Evolutionary conservation across 37 sponge, comb jelly and placozoan genomes (phyloP), one percentile per base, ranked within the genome.

Genomic region (Beroe forskalii): DNA sequence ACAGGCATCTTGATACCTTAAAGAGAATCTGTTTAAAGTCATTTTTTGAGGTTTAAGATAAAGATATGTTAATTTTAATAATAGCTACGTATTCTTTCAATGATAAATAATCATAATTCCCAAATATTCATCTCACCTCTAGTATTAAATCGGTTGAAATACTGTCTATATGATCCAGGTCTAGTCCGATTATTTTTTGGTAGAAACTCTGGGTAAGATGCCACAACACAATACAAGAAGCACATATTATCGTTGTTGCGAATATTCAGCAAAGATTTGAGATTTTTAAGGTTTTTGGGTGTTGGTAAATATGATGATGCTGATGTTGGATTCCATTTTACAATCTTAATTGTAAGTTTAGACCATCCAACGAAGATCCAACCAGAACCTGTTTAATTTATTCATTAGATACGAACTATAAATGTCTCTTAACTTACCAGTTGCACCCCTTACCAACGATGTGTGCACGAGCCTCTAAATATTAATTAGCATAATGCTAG

Each of bases 111-210:
- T 6, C 55, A 48, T 48, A 48, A 48, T 12, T 48, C 6, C 55
- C 55, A n/a, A n/a, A n/a, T n/a, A n/a, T n/a, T n/a, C n/a, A 48
- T 33, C 72, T 69, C 32, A 69, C 72, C 72, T 19, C 12, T 69
- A 19, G 32, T 3, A 35, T 69, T 36, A 36, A 69, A 69, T 17
- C 72, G 35, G 19, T 31, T 1, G 32, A 69, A 36, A 32, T 33
- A 36, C 19, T 1, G 2, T 9, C 32, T 69, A 37, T 69, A 69
- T 1, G 27, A 36, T 32, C 1, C 32, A 31, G 72, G 72, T 27
- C 36, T 33, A 17, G 72, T 69, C 32, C 19, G 28, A 32, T 69
- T 69, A 4, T 37, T 32, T 69, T 36, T 33, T 9, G 72, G 72
- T 17, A 35, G n/a, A n/a, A n/a, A n/a, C n/a, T n/a, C 32, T 27